phyloP scores from a whole-genome alignment of 2,113 vertebrate genomes.

The Brachirus orientalis region DNA sequence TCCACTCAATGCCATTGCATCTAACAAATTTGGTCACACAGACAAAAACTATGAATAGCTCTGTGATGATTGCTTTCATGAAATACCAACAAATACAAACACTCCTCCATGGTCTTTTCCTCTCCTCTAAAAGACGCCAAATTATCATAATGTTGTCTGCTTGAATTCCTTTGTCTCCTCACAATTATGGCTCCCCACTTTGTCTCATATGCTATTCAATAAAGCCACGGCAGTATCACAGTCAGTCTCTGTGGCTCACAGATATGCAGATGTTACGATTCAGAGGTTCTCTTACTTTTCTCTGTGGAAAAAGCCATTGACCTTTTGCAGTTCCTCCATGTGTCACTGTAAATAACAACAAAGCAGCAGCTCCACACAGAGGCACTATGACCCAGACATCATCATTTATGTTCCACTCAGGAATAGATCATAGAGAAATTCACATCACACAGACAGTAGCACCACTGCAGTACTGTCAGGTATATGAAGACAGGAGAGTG shows the following conservation, averaged over 20 bases:
- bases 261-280: conserved; percentile 66
- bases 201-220: conserved; percentile 44
- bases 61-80: conserved; percentile 59
- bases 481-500: conserved; percentile 30
- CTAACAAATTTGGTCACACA: conserved; percentile 37
- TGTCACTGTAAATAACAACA: conserved; percentile 66
- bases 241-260: conserved; percentile 28
- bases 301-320: conserved; percentile 52
- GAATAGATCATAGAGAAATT: conserved; percentile 18
- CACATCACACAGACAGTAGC: conserved; percentile 3
- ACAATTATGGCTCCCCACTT: conserved; percentile 64
- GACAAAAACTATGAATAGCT: conserved; percentile 65
- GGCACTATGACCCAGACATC: conserved; percentile 22
- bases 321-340: conserved; percentile 54
- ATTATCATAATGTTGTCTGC: conserved; percentile 66
- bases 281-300: conserved; percentile 46
- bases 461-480: conserved; percentile 1
- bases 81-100: conserved; percentile 57
- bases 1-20: too few relatives aligned
- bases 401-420: conserved; percentile 40
- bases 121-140: conserved; percentile 41
- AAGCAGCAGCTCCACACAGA: conserved; percentile 39
- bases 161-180: conserved; percentile 56
- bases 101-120: conserved; percentile 53
- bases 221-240: conserved; percentile 51